Conservation (phyloP, 37 sponge, comb jelly and placozoan genomes). For the Ianthella basta region DNA sequence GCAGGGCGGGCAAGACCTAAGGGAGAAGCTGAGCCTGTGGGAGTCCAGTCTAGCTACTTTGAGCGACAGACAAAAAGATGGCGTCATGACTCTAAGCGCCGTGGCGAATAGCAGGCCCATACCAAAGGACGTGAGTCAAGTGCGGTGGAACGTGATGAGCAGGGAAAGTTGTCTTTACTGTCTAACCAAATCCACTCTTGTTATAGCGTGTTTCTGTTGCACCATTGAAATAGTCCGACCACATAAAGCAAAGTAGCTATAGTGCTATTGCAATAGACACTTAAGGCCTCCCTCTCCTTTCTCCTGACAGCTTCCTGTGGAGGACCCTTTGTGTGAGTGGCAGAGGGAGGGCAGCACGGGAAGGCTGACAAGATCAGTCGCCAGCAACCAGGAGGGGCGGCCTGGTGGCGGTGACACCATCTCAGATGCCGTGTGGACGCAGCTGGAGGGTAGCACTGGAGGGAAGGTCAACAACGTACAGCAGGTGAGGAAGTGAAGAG, state of each 20-base stretch:
- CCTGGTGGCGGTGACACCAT: not conserved
- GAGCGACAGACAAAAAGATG: conserved; percentile 33
- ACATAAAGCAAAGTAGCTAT: too few species aligned
- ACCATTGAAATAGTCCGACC: too few species aligned
- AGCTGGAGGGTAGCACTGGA: not conserved
- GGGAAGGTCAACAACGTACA: not conserved
- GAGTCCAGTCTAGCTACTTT: conserved; percentile 31
- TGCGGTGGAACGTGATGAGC: too few species aligned
- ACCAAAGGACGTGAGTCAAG: conserved; percentile 21
- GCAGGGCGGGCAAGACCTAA: not conserved
- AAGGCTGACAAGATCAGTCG: too few species aligned
- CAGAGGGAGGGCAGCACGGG: not conserved
- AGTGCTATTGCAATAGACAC: too few species aligned
- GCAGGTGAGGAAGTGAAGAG: not conserved
- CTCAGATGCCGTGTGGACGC: not conserved
- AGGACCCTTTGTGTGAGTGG: not conserved
- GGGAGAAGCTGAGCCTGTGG: conserved; percentile 36
- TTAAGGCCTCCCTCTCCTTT: too few species aligned
- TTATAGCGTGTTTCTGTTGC: too few species aligned
- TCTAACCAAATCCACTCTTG: too few species aligned
- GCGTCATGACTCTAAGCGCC: conserved; percentile 4
- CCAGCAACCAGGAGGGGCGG: not conserved
- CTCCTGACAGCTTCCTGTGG: not conserved
- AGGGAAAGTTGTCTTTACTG: not conserved
- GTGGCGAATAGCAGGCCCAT: conserved; percentile 2